Evolutionary conservation across 2,113 vertebrate species (phyloP).

Genomic region (Odocoileus virginianus): DNA sequence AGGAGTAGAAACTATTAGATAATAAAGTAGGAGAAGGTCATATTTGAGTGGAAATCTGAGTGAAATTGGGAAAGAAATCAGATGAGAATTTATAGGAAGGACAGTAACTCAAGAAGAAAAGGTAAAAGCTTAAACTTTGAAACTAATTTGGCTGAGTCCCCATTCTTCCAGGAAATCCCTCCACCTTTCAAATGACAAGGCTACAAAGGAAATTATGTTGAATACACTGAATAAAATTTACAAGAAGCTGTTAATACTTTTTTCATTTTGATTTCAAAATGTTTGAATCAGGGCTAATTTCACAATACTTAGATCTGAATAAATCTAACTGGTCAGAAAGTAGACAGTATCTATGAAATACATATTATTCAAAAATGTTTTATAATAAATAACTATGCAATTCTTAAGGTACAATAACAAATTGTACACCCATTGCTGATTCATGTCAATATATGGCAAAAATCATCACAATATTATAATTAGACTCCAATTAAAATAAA

Average conservation of each 20-base stretch:
- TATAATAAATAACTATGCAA: neutral
- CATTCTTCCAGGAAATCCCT: neutral
- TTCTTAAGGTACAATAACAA: neutral
- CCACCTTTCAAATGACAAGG: neutral
- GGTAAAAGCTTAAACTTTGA: neutral
- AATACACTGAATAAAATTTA: neutral
- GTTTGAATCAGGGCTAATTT: neutral
- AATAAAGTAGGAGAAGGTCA: neutral
- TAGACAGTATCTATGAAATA: neutral
- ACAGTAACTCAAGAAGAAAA: neutral
- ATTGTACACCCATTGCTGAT: neutral
- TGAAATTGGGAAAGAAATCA: neutral
- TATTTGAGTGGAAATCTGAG: neutral
- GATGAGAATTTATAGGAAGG: neutral
- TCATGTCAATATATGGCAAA: neutral
- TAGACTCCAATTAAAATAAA: neutral
- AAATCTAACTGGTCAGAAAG: neutral
- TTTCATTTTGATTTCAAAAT: neutral
- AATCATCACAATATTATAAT: neutral
- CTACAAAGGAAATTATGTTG: neutral
- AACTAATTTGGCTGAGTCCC: neutral
- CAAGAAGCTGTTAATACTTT: neutral
- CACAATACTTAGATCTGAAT: neutral
- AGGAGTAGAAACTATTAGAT: neutral
- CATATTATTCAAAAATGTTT: neutral